Percentiles rank a stretch among this genome's conserved stretches.
These are phyloP conservation scores for Sphaerophoria taeniata DNA, from an alignment of 2,888 invertebrate genomes.

Conservation along the genomic window DNA sequence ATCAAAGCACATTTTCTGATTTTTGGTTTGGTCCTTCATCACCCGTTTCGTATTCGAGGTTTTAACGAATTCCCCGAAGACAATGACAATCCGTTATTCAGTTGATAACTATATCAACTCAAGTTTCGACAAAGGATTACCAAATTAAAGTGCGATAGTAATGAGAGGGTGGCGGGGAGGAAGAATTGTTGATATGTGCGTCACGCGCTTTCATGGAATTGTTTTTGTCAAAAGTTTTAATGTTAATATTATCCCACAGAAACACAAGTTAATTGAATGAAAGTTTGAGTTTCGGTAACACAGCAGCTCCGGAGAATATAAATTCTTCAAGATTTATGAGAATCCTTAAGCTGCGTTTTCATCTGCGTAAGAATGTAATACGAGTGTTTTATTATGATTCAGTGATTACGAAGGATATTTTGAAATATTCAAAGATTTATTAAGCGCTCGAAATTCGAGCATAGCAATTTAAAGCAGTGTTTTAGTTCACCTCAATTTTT, in stretches of 20 bases:
- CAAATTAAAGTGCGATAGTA: conserved; percentile 12
- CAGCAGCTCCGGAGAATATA: too few relatives aligned
- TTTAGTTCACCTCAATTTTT: too few relatives aligned
- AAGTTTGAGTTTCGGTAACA: too few relatives aligned
- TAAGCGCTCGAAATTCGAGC: too few relatives aligned
- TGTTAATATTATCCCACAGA: neutral
- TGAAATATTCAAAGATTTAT: too few relatives aligned
- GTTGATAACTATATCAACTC: conserved; percentile 6
- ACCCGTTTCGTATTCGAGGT: neutral
- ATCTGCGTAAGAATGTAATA: too few relatives aligned
- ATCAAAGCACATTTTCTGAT: neutral
- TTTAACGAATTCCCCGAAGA: neutral
- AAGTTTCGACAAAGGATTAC: conserved; percentile 13
- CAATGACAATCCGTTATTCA: conserved; percentile 1
- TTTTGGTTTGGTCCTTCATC: neutral
- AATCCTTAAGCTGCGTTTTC: too few relatives aligned
- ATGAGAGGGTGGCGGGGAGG: neutral
- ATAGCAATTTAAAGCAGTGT: too few relatives aligned
- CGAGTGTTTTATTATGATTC: too few relatives aligned
- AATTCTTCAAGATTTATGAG: too few relatives aligned
- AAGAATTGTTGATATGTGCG: neutral
- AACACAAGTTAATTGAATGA: too few relatives aligned
- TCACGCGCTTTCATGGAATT: neutral
- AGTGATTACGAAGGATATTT: too few relatives aligned
- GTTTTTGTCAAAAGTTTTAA: neutral